Conservation (phyloP, 2,888 invertebrate species). For the Noctuana brunneofusca region DNA sequence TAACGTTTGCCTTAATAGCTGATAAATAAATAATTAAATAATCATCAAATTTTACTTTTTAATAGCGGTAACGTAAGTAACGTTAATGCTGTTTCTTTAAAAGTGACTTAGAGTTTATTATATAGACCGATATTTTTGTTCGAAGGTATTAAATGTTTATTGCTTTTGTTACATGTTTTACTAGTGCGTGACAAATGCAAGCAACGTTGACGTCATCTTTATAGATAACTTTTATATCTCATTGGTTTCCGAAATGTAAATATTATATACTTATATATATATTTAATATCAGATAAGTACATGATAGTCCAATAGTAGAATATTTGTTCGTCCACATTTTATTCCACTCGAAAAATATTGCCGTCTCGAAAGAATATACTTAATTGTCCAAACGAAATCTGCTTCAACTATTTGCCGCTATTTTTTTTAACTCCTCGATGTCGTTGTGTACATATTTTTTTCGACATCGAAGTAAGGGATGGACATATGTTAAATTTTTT, state of each 20-base stretch:
- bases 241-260: slow-evolving; percentile 68
- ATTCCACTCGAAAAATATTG: slow-evolving; percentile 75
- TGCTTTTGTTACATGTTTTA: slow-evolving; percentile 42
- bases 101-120: slow-evolving; percentile 30
- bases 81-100: slow-evolving; percentile 30
- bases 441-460: slow-evolving; percentile 44
- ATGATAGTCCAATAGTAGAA: slow-evolving; percentile 74
- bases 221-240: slow-evolving; percentile 43
- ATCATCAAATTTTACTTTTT: slow-evolving; percentile 31
- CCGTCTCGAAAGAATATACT: slow-evolving; percentile 69
- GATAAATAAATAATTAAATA: slow-evolving; percentile 30
- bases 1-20: slow-evolving; percentile 35
- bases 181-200: slow-evolving; percentile 40
- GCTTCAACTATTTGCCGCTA: slow-evolving; percentile 59
- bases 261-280: slow-evolving; percentile 64
- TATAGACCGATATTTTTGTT: slow-evolving; percentile 32
- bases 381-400: slow-evolving; percentile 69
- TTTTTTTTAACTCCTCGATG: slow-evolving; percentile 44
- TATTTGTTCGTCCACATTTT: slow-evolving; percentile 79
- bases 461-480: slow-evolving; percentile 32
- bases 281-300: slow-evolving; percentile 63
- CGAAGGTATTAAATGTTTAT: slow-evolving; percentile 40
- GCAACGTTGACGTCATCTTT: slow-evolving; percentile 39
- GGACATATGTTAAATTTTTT: slow-evolving; percentile 35
- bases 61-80: slow-evolving; percentile 25